Evolutionary conservation across 1,140 invertebrate species (phyloP), one percentile per base, ranked within the genome.

Genomic region (Cecropterus lyciades): DNA sequence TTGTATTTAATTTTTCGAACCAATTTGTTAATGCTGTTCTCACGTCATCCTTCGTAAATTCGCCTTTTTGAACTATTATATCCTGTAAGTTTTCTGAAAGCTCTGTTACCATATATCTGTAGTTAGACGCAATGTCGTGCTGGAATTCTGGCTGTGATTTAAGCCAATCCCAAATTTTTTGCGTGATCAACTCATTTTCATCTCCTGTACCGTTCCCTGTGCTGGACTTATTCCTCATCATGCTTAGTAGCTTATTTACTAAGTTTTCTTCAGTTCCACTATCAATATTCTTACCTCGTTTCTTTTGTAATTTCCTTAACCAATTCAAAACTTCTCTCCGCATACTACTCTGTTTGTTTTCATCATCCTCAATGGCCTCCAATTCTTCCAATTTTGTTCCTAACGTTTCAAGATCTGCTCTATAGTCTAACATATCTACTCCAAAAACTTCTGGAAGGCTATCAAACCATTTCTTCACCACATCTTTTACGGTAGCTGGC

Each of bases 281-380:
- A 43, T 68, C 63, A 48, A 75, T 65, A 8, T 24, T 8, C 45
- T 45, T 65, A 7, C 37, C 63, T 7, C 62, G 56, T 37, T 57
- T 57, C 59, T 10, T 51, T 10, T 75, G 30, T 10, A 73, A 46
- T 33, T 63, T 52, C 49, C 75, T 51, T 16, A 84, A 45, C 72
- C 76, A 80, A 30, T 72, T 24, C 3, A n/a, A 13, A 40, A 80
- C 64, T 52, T 62, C 60, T 43, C 70, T 57, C 51, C 67, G 51
- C 45, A 72, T 65, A 49, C 69, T 51, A 42, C 62, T 52, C 53
- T 71, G 13, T 14, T 46, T 14, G 15, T 45, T 37, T 40, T 69
- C 48, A 6, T 64, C 7, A 27, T 65, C 20, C 11, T 65, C 49
- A 14, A 62, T 30, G 8, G 46, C 13, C 63, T 72, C 62, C 27